These are phyloP conservation scores for Micrastur ruficollis DNA, from an alignment of 2,797 vertebrate species.

Conservation along the genomic window DNA sequence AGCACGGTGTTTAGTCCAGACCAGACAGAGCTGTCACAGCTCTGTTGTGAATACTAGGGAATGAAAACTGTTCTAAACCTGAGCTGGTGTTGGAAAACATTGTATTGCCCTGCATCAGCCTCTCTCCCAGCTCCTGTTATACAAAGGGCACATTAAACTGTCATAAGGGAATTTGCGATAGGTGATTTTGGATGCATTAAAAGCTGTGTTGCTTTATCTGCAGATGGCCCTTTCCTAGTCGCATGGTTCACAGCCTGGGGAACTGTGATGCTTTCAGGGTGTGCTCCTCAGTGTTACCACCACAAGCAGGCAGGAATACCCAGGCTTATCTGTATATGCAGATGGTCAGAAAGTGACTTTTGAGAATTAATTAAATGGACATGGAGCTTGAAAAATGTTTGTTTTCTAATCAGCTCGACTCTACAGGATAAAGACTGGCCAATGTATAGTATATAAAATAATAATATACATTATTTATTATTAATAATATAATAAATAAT, in stretches of 20 bases:
- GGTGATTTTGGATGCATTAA: background rate
- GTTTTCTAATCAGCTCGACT: rapidly evolving
- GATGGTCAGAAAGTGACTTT: background rate
- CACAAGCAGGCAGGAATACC: background rate
- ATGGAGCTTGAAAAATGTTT: background rate
- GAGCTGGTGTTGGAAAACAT: rapidly evolving
- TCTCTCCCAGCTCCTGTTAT: background rate
- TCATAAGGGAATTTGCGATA: background rate
- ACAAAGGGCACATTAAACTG: background rate
- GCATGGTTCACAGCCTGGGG: background rate
- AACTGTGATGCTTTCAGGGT: background rate
- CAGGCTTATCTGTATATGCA: too few species aligned
- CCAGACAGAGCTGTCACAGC: background rate
- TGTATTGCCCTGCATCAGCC: background rate
- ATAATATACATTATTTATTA: too few species aligned
- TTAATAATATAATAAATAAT: too few species aligned
- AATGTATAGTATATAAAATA: too few species aligned
- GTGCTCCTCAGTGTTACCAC: background rate
- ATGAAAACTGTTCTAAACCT: background rate
- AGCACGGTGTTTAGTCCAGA: rapidly evolving
- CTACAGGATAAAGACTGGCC: background rate
- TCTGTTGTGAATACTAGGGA: background rate
- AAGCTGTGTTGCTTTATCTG: background rate
- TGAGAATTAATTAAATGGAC: background rate
- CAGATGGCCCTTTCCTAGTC: background rate